phyloP scores from a whole-genome alignment of 2,888 invertebrate genomes.

The Myathropa florea region DNA sequence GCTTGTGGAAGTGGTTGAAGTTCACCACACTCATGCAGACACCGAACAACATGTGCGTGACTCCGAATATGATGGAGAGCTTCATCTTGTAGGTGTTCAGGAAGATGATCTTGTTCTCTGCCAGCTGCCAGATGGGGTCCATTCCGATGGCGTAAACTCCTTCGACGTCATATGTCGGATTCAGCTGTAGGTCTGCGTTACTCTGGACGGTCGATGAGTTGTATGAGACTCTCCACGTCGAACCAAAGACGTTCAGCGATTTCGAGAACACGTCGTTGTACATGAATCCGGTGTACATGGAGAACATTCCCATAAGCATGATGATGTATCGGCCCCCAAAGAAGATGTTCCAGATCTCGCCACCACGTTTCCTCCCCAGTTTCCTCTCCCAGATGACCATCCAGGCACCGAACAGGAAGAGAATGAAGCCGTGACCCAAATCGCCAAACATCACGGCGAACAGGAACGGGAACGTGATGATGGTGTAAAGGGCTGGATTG shows the following conservation, averaged over 20 bases:
- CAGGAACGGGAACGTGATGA: slow-evolving; percentile 95
- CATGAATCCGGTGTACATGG: slow-evolving; percentile 97
- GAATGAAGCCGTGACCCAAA: slow-evolving; percentile 91
- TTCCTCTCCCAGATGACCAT: slow-evolving; percentile 92
- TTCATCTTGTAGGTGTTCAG: slow-evolving; percentile 98
- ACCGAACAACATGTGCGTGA: slow-evolving; percentile 96
- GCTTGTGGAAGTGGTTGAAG: slow-evolving; percentile 87
- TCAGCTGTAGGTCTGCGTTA: slow-evolving; percentile 83
- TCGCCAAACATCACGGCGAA: slow-evolving; percentile 98
- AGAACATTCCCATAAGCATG: slow-evolving; percentile 97
- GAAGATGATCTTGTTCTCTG: slow-evolving; percentile 95
- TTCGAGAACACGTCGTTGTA: slow-evolving; percentile 99
- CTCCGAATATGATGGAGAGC: slow-evolving; percentile 95
- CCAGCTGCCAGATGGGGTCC: slow-evolving; percentile 88
- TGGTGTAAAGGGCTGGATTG: slow-evolving; percentile 93
- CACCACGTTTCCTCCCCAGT: slow-evolving; percentile 86
- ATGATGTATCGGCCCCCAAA: slow-evolving; percentile 99
- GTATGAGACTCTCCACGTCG: slow-evolving; percentile 88
- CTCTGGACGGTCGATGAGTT: slow-evolving; percentile 81
- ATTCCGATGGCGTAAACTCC: slow-evolving; percentile 89
- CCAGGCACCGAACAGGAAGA: slow-evolving; percentile 90
- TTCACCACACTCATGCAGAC: slow-evolving; percentile 91
- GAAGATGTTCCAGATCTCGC: slow-evolving; percentile 98
- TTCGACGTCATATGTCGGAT: slow-evolving; percentile 83
- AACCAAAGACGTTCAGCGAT: slow-evolving; percentile 96